phyloP scores from a whole-genome alignment of 1,140 invertebrate species.

The Drosophila paulistorum region DNA sequence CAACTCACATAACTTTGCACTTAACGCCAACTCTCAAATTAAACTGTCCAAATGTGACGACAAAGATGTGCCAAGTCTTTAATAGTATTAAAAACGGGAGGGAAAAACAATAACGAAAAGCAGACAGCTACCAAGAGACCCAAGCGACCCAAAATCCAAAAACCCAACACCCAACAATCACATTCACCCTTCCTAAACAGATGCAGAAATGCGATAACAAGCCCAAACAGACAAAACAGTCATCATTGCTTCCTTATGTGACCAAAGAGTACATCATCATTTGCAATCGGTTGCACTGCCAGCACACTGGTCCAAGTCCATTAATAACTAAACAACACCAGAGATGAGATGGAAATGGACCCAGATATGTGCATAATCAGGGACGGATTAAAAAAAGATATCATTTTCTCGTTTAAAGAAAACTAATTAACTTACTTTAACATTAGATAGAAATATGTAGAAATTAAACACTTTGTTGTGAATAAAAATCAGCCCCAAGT shows the following conservation, averaged over 20 bases:
- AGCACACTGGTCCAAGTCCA: constrained; percentile 17
- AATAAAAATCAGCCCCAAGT: no score
- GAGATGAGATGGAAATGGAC: constrained; percentile 26
- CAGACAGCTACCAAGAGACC: constrained; percentile 7
- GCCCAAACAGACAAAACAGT: constrained; percentile 19
- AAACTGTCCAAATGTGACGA: constrained; percentile 63
- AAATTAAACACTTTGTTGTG: no score
- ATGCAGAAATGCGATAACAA: constrained; percentile 62
- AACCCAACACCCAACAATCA: constrained; percentile 14
- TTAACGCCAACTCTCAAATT: constrained; percentile 76
- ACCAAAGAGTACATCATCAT: constrained; percentile 18
- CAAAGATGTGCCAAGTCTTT: constrained; percentile 31
- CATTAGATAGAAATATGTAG: no score
- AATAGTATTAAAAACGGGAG: constrained; percentile 29
- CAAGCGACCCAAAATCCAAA: neutral
- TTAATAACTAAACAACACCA: constrained; percentile 41
- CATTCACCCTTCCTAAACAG: constrained; percentile 39
- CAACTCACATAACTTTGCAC: constrained; percentile 78
- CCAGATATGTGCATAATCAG: constrained; percentile 2
- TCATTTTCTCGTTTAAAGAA: no score
- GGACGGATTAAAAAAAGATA: neutral
- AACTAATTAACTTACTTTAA: no score
- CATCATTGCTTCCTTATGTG: constrained; percentile 50
- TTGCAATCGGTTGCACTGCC: constrained; percentile 17
- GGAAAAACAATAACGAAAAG: constrained; percentile 21